A percentile compares a stretch with the other conserved stretches of the same genome.
Conservation (phyloP, 2,888 invertebrate species). For the Colletes collaris region DNA sequence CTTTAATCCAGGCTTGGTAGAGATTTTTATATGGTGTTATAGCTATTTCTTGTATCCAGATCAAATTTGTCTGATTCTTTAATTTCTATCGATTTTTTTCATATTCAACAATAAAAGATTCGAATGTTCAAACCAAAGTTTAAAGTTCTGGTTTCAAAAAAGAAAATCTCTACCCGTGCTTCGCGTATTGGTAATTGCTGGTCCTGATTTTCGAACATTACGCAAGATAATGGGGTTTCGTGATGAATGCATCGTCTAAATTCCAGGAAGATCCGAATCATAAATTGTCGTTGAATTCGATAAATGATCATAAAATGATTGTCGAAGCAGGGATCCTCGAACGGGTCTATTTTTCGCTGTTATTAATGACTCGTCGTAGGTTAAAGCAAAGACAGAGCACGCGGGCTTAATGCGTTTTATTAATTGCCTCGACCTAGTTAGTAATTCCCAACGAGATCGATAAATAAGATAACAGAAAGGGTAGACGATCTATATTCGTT, state of each 20-base stretch:
- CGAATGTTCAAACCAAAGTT: too few species aligned
- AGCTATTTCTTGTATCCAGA: too few species aligned
- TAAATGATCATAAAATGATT: conserved; percentile 46
- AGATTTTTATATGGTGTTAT: too few species aligned
- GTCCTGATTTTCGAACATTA: too few species aligned
- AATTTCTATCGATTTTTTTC: too few species aligned
- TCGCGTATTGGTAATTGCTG: too few species aligned
- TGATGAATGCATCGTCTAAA: conserved; percentile 28
- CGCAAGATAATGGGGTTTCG: not conserved
- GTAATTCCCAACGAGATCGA: conserved; percentile 48
- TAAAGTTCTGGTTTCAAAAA: too few species aligned
- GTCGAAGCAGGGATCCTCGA: conserved; percentile 15
- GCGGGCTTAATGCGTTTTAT: conserved; percentile 66
- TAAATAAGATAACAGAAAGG: conserved; percentile 49
- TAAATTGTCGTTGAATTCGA: conserved; percentile 39
- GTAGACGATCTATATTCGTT: conserved; percentile 22
- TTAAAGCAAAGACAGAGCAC: conserved; percentile 43
- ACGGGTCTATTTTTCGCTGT: conserved; percentile 29
- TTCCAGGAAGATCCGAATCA: conserved; percentile 21
- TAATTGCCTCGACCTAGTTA: conserved; percentile 68
- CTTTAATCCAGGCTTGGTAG: too few species aligned
- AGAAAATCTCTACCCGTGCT: too few species aligned
- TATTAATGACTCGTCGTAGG: conserved; percentile 41
- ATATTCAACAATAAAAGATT: too few species aligned
- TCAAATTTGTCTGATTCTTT: too few species aligned